Percentiles rank a stretch among this genome's conserved stretches.
These are phyloP conservation scores for Cyclophora albipunctata DNA, from an alignment of 2,888 invertebrate species.

Conservation along the genomic window DNA sequence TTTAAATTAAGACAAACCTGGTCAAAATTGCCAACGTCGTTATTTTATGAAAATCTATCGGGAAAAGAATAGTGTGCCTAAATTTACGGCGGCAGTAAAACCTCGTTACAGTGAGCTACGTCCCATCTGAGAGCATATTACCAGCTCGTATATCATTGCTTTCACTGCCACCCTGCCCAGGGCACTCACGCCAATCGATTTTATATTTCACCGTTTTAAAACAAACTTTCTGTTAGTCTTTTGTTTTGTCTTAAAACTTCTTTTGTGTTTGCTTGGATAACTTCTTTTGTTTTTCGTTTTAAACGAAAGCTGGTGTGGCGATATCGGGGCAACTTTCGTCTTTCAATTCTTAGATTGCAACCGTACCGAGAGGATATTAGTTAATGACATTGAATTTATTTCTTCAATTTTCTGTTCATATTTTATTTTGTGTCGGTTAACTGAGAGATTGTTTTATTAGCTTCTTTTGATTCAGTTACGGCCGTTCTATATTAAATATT, in stretches of 20 bases:
- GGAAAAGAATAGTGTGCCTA: slow-evolving; percentile 64
- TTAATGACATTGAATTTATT: too few relatives aligned
- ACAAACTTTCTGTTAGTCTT: background rate
- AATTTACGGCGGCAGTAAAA: slow-evolving; percentile 69
- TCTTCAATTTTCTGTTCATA: too few relatives aligned
- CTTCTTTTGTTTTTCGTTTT: too few relatives aligned
- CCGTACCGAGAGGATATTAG: too few relatives aligned
- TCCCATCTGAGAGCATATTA: slow-evolving; percentile 52
- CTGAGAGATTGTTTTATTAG: too few relatives aligned
- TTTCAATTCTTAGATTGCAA: too few relatives aligned
- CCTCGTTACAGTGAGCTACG: slow-evolving; percentile 68
- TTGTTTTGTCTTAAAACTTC: too few relatives aligned
- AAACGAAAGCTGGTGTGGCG: too few relatives aligned
- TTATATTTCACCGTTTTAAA: background rate
- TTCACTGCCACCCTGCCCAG: slow-evolving; percentile 24
- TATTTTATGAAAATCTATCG: slow-evolving; percentile 62
- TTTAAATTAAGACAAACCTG: slow-evolving; percentile 35
- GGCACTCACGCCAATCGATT: slow-evolving; percentile 13
- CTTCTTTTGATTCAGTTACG: background rate
- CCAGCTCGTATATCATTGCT: slow-evolving; percentile 28
- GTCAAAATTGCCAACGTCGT: slow-evolving; percentile 35
- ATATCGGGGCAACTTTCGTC: too few relatives aligned
- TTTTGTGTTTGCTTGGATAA: too few relatives aligned
- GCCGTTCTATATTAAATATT: too few relatives aligned
- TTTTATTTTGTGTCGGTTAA: too few relatives aligned